These are phyloP conservation scores for Gambusia yucatana DNA, from an alignment of 2,797 vertebrate genomes.

Conservation along the genomic window DNA sequence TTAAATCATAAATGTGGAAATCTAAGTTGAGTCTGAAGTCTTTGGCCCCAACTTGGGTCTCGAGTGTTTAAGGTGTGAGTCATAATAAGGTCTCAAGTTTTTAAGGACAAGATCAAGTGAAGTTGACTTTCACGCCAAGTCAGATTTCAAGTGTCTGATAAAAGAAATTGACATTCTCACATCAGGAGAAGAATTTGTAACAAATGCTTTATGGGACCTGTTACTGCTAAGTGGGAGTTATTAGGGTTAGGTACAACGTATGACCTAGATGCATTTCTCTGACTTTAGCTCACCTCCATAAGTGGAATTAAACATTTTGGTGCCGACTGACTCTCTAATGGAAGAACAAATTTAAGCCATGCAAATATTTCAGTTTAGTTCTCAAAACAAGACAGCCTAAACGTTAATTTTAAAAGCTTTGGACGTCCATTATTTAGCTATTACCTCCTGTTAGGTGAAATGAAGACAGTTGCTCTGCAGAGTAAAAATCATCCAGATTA, in stretches of 20 bases:
- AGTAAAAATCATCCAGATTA: constrained; percentile 49
- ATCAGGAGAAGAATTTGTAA: background rate
- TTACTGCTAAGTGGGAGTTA: background rate
- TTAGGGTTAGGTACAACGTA: background rate
- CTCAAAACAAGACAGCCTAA: constrained; percentile 38
- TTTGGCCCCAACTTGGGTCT: background rate
- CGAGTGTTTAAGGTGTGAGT: background rate
- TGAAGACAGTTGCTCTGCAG: constrained; percentile 62
- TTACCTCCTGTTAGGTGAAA: constrained; percentile 61
- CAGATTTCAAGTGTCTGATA: background rate
- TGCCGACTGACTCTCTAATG: constrained; percentile 53
- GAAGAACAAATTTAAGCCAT: constrained; percentile 66
- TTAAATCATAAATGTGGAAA: background rate
- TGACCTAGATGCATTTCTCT: constrained; percentile 78
- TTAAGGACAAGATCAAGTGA: background rate
- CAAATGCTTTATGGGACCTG: background rate
- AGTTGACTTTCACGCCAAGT: background rate
- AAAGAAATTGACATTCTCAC: background rate
- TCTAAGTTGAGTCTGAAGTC: background rate
- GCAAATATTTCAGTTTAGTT: constrained; percentile 72
- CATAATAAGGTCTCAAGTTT: background rate
- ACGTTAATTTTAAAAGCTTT: constrained; percentile 63
- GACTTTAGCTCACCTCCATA: constrained; percentile 65
- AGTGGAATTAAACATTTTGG: constrained; percentile 72
- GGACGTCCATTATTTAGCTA: constrained; percentile 44